A percentile compares a stretch with the other conserved stretches of the same genome.
Conservation (phyloP, 2,888 invertebrate species). For the Urechis unicinctus region DNA sequence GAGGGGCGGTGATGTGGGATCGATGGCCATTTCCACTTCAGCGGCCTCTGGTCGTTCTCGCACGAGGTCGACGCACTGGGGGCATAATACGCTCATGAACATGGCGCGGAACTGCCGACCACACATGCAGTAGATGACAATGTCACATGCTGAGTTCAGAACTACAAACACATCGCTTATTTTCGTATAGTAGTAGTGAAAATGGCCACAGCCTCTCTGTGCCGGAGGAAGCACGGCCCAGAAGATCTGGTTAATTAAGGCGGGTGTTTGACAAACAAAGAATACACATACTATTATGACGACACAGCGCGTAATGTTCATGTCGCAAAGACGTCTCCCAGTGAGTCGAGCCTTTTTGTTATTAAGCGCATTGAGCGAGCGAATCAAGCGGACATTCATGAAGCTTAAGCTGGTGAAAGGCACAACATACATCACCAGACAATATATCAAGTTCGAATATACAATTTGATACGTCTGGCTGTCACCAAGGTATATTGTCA, state of each 20-base stretch:
- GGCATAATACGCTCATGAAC: background rate
- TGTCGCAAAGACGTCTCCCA: constrained; percentile 3
- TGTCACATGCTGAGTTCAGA: constrained; percentile 20
- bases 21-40: too few relatives aligned
- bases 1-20: too few relatives aligned
- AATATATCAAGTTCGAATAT: constrained; percentile 23
- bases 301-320: constrained; percentile 19
- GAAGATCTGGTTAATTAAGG: constrained; percentile 22
- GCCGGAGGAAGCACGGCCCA: constrained; percentile 12
- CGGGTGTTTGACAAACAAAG: constrained; percentile 21
- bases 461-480: constrained; percentile 18
- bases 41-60: too few relatives aligned
- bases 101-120: constrained; percentile 16
- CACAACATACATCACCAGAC: constrained; percentile 21
- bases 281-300: constrained; percentile 21
- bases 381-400: constrained; percentile 16
- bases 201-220: constrained; percentile 15
- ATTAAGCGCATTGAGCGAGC: constrained; percentile 10
- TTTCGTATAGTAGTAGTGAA: constrained; percentile 22
- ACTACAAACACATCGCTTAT: constrained; percentile 21
- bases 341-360: constrained; percentile 7
- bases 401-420: constrained; percentile 16
- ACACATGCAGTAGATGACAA: constrained; percentile 21
- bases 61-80: too few relatives aligned
- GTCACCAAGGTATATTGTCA: constrained; percentile 13